Conservation (phyloP, 2,888 invertebrate species). For the Rhagonycha lutea region DNA sequence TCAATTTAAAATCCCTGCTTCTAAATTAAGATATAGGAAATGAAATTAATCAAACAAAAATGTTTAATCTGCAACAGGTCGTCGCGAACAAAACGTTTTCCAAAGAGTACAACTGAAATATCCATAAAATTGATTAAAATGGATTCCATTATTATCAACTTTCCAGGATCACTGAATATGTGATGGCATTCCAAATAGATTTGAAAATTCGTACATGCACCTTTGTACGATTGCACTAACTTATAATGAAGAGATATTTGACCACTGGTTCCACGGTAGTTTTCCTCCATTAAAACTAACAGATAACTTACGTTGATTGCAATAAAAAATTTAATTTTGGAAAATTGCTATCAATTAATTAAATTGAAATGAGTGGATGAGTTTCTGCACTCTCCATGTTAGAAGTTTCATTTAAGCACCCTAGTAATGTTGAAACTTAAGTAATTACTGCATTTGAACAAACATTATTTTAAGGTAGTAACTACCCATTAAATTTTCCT, state of each 20-base stretch:
- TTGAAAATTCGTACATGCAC: slow-evolving; percentile 12
- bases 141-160: slow-evolving; percentile 16
- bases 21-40: neutral
- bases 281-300: neutral
- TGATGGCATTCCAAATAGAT: slow-evolving; percentile 9
- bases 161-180: slow-evolving; percentile 8
- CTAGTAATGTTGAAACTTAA: neutral
- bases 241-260: slow-evolving; percentile 1
- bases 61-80: neutral
- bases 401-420: neutral
- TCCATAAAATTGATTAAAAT: neutral
- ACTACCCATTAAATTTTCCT: neutral
- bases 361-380: neutral
- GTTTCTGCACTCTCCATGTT: neutral
- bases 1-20: neutral
- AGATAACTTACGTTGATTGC: neutral
- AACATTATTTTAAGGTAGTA: neutral
- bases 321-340: neutral
- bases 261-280: neutral
- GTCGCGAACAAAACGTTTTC: neutral
- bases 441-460: neutral
- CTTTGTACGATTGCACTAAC: neutral
- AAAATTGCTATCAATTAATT: neutral
- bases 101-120: too few species aligned
- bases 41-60: neutral